Evolutionary conservation across 1,140 invertebrate genomes (phyloP), one percentile per base, ranked within the genome.

Genomic region (Mizuhopecten yessoensis): DNA sequence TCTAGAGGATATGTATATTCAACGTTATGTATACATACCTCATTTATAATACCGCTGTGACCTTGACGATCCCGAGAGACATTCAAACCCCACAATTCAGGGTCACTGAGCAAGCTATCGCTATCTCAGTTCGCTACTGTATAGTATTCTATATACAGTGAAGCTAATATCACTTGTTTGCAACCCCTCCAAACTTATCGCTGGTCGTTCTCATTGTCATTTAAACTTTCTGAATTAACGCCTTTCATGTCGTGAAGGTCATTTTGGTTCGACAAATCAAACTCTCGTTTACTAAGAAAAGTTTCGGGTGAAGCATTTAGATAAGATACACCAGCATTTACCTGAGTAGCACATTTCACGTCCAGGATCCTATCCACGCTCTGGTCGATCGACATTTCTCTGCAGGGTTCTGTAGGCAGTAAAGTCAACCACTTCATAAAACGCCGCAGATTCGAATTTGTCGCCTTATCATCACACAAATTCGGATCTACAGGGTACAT

Each of bases 401-500:
- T 11, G 57, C 34, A 34, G 49, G 13, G 29, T 1, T 34, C 34
- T 86, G 36, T 5, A 33, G 20, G 57, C 34, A 39, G 57, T 39
- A 88, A 92, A 90, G 89, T 91, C 92, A 90, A 34, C 86, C 92
- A 93, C 92, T 93, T 91, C 87, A 91, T 91, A 87, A 87, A 88
- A 93, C 91, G 89, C 93, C 92, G 92, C 93, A 94, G 90, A 92
- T 90, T 91, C 93, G 93, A 92, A 94, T 94, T 93, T 94, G 93
- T 94, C 75, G 87, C 88, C 87, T 29, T 49, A 42, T 86, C 88
- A 34, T 87, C 42, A 92, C 86, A 94, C 93, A 94, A 94, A 94
- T 94, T 94, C 93, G 93, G 93, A 93, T 94, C 93, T 94, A 93
- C 93, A 93, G 93, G 93, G 93, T 94, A 93, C 87, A 92, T 88